Evolutionary conservation across 2,113 vertebrate species (phyloP).

Genomic region (Laticauda laticaudata): DNA sequence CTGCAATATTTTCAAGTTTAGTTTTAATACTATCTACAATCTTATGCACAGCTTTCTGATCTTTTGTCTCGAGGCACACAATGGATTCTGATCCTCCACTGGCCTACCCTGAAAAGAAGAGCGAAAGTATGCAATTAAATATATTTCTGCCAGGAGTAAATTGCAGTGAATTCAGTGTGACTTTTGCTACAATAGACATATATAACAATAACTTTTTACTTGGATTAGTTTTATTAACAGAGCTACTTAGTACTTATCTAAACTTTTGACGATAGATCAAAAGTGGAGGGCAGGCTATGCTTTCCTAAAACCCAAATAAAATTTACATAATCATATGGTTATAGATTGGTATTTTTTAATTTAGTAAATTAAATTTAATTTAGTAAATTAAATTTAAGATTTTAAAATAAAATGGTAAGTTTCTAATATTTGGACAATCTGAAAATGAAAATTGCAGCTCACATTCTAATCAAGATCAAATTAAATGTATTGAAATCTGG

Average conservation of each 20-base stretch:
- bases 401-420: neutral
- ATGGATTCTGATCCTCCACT: neutral
- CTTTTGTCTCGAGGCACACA: neutral
- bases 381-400: neutral
- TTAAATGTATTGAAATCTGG: neutral
- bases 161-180: neutral
- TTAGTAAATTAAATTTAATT: neutral
- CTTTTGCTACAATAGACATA: neutral
- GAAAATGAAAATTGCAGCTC: neutral
- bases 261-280: neutral
- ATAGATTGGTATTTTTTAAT: neutral
- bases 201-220: neutral
- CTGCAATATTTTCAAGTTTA: neutral
- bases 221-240: neutral
- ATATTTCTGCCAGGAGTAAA: neutral
- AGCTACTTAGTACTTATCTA: neutral
- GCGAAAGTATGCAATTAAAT: neutral
- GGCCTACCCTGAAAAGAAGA: neutral
- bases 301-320: neutral
- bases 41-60: neutral
- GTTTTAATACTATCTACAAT: neutral
- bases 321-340: neutral
- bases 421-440: neutral
- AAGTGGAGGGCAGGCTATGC: neutral
- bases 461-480: neutral